Conservation (phyloP, 2,113 vertebrate genomes). For the Empidonax traillii region DNA sequence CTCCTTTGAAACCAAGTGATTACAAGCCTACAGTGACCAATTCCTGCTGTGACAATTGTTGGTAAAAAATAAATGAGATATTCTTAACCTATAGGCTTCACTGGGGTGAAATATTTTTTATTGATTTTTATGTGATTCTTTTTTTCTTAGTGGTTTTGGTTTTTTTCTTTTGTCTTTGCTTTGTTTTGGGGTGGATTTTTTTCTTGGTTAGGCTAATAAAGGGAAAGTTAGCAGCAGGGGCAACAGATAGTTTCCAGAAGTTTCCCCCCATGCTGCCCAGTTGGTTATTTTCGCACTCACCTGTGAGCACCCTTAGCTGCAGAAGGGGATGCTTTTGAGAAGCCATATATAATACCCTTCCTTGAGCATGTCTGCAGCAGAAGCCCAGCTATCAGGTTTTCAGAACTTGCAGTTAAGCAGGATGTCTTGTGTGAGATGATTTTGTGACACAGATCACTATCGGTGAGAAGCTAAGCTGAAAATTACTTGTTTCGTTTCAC, state of each 20-base stretch:
- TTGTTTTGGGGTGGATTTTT: not conserved
- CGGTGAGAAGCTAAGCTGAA: constrained; percentile 38
- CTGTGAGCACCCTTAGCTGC: not conserved
- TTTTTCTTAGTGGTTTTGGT: not conserved
- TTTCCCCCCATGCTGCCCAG: not conserved
- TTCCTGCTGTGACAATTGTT: constrained; percentile 9
- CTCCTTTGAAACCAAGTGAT: not conserved
- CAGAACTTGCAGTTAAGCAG: constrained; percentile 45
- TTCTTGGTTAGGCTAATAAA: not conserved
- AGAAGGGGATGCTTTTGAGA: constrained; percentile 35
- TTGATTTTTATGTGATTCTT: not conserved
- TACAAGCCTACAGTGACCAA: constrained; percentile 7
- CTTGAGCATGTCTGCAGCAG: not conserved
- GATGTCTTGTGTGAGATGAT: constrained; percentile 17
- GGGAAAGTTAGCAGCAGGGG: not conserved
- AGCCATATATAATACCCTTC: constrained; percentile 15
- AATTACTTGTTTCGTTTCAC: constrained; percentile 45
- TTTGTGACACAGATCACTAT: constrained; percentile 31
- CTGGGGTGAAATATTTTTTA: not conserved
- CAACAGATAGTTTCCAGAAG: not conserved
- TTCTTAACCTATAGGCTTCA: not conserved
- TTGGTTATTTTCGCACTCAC: constrained; percentile 36
- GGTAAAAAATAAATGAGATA: not conserved
- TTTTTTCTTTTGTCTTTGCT: not conserved
- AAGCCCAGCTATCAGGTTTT: constrained; percentile 40